Percentiles rank a stretch among this genome's conserved stretches.
These are phyloP conservation scores for Trileptium ribeirensis DNA, from an alignment of 2,888 invertebrate genomes.

Conservation along the genomic window DNA sequence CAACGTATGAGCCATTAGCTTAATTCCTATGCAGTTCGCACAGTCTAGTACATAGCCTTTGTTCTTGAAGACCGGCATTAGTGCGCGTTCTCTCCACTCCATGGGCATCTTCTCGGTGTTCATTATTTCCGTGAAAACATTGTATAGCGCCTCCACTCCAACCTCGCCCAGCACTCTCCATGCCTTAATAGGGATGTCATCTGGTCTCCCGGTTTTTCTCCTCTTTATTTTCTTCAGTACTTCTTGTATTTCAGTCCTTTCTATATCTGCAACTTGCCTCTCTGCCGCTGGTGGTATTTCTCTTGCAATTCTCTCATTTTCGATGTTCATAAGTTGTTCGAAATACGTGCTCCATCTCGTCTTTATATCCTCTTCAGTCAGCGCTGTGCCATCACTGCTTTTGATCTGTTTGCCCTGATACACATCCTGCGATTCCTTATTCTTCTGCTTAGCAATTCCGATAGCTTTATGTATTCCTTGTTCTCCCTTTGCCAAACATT, in stretches of 20 bases:
- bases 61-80: background rate
- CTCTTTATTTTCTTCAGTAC: background rate
- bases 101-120: too few species aligned
- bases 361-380: background rate
- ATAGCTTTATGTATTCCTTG: background rate
- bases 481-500: background rate
- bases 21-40: background rate
- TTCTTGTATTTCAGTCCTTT: background rate
- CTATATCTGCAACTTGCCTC: background rate
- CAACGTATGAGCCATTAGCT: background rate
- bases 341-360: background rate
- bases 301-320: background rate
- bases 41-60: background rate
- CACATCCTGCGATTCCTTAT: background rate
- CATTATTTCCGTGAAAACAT: too few species aligned
- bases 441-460: background rate
- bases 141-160: too few species aligned
- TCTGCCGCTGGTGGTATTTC: background rate
- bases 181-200: background rate
- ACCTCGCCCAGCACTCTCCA: background rate
- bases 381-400: background rate
- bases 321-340: background rate
- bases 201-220: background rate
- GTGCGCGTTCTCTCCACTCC: too few species aligned
- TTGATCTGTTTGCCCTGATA: background rate